Conservation (phyloP, 2,113 vertebrate genomes). For the Oncorhynchus mykiss region DNA sequence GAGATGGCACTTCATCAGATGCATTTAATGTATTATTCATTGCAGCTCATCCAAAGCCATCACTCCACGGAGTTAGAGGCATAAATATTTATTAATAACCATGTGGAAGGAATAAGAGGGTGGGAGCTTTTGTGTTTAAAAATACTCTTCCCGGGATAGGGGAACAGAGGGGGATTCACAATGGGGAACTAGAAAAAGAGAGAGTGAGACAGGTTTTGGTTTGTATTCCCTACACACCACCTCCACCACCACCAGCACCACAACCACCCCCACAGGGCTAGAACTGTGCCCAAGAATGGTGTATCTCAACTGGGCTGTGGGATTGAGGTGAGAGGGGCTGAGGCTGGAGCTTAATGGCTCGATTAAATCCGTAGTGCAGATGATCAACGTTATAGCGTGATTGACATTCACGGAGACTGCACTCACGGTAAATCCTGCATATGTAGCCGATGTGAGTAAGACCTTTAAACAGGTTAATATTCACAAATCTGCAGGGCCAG, state of each 20-base stretch:
- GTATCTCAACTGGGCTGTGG: constrained; percentile 30
- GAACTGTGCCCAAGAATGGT: constrained; percentile 24
- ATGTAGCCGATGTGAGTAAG: no score
- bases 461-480: no score
- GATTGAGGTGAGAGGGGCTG: constrained; percentile 23
- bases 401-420: no score
- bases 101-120: constrained; percentile 24
- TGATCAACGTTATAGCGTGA: no score
- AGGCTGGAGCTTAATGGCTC: no score
- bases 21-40: constrained; percentile 74
- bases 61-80: constrained; percentile 49
- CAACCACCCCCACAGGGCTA: neutral
- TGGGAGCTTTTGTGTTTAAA: constrained; percentile 33
- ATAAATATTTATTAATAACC: constrained; percentile 70
- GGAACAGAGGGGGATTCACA: neutral
- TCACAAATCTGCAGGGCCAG: no score
- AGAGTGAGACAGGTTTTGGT: neutral
- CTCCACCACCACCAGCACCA: neutral
- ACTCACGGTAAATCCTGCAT: no score
- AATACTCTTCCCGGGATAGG: neutral
- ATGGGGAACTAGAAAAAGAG: constrained; percentile 20
- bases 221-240: constrained; percentile 10
- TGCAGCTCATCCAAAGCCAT: constrained; percentile 48
- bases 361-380: no score
- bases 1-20: constrained; percentile 28